These are phyloP conservation scores for Oligia fasciuncula DNA, from an alignment of 2,888 invertebrate genomes.

Conservation along the genomic window DNA sequence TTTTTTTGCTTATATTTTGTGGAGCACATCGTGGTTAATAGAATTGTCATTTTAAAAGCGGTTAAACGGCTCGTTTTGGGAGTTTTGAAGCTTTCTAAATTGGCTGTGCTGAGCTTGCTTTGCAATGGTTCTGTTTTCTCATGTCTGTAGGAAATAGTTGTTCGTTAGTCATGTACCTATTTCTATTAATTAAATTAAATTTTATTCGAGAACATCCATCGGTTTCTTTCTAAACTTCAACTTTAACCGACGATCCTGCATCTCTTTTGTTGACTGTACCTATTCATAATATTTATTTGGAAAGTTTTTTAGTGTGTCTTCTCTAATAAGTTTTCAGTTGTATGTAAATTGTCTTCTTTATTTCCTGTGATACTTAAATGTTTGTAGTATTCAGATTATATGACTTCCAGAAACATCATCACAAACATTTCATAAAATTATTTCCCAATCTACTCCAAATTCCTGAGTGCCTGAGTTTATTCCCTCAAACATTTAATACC, in stretches of 20 bases:
- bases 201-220: too few species aligned
- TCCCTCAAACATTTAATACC: slow-evolving; percentile 3
- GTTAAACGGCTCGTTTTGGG: slow-evolving; percentile 15
- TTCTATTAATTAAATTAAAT: too few species aligned
- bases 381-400: neutral
- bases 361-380: neutral
- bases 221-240: too few species aligned
- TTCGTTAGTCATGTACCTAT: neutral
- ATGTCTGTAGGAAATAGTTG: neutral
- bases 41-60: slow-evolving; percentile 34
- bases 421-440: neutral
- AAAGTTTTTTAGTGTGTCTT: neutral
- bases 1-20: slow-evolving; percentile 36
- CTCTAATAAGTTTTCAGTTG: neutral
- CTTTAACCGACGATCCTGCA: too few species aligned
- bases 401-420: neutral
- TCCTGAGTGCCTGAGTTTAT: rapidly evolving
- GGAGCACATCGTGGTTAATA: slow-evolving; percentile 33
- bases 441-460: neutral
- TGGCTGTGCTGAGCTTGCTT: neutral
- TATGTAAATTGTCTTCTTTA: neutral
- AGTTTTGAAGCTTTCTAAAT: slow-evolving; percentile 7
- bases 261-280: too few species aligned
- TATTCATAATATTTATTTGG: too few species aligned
- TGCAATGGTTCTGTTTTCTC: slow-evolving; percentile 4